Conservation (phyloP, 1,140 invertebrate species). For the Penaeus indicus region DNA sequence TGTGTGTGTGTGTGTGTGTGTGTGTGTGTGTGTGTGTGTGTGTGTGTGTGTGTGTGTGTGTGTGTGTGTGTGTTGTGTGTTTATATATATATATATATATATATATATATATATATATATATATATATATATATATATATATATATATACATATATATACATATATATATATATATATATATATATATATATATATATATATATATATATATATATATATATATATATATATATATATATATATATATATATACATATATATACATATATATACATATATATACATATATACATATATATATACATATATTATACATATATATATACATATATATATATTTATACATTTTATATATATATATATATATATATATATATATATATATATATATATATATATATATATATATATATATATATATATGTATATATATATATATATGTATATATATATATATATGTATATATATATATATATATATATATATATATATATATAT, state of each 20-base stretch:
- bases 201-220: conserved; percentile 9
- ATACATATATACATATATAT: conserved; percentile 13
- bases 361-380: background rate
- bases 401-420: too few species aligned
- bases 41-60: too few species aligned
- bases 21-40: too few species aligned
- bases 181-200: conserved; percentile 11
- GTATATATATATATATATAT: too few species aligned
- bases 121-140: conserved; percentile 37
- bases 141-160: background rate
- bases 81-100: conserved; percentile 25
- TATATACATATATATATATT: conserved; percentile 23
- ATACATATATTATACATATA: conserved; percentile 29
- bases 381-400: too few species aligned
- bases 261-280: conserved; percentile 13
- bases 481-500: too few species aligned
- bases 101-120: conserved; percentile 35
- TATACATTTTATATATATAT: conserved; percentile 31
- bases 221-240: conserved; percentile 9
- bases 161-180: conserved; percentile 37
- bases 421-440: too few species aligned
- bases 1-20: background rate
- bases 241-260: conserved; percentile 11
- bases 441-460: too few species aligned
- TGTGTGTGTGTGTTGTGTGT: too few species aligned